phyloP scores from a whole-genome alignment of 2,113 vertebrate species.

The Alethe diademata region DNA sequence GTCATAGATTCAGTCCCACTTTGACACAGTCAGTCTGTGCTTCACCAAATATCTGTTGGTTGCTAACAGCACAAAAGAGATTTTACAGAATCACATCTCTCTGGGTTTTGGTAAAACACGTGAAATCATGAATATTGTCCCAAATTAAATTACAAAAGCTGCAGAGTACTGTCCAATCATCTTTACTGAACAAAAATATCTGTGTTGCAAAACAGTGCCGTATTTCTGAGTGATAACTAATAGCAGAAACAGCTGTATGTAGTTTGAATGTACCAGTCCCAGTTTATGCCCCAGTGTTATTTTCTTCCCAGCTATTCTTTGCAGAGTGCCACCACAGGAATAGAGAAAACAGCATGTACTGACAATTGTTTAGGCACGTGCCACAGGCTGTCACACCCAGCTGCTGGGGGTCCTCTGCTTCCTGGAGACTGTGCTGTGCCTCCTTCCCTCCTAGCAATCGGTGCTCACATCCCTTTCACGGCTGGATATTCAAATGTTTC shows the following conservation, averaged over 20 bases:
- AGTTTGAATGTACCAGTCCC: not conserved
- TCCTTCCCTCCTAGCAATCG: not conserved
- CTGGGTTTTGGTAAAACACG: not conserved
- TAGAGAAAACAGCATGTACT: not conserved
- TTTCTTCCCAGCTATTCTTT: not conserved
- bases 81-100: not conserved
- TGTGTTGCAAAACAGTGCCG: not conserved
- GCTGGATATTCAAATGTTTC: not conserved
- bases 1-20: not conserved
- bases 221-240: not conserved
- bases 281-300: not conserved
- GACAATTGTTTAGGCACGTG: not conserved
- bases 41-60: not conserved
- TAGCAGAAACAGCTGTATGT: not conserved
- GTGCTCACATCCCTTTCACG: not conserved
- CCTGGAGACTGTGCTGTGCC: not conserved
- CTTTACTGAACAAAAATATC: not conserved
- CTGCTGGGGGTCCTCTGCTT: not conserved
- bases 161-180: not conserved
- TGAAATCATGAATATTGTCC: not conserved
- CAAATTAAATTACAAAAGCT: not conserved
- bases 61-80: conserved; percentile 9
- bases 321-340: not conserved
- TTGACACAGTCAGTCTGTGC: not conserved
- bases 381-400: not conserved